Evolutionary conservation across 2,797 vertebrate genomes (phyloP).

Genomic region (Lacerta viridis): DNA sequence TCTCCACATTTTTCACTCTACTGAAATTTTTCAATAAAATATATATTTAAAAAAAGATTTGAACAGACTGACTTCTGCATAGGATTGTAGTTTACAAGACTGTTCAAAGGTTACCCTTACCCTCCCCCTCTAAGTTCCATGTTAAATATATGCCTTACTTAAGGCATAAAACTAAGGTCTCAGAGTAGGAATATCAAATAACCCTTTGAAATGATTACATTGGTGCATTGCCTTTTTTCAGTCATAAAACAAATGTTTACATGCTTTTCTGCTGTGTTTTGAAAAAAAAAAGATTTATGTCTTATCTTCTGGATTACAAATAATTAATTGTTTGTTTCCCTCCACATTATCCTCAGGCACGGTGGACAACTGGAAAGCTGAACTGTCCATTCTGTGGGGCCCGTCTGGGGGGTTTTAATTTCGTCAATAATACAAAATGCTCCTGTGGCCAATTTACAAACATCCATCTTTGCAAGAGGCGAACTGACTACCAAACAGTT

Average conservation of each 20-base stretch:
- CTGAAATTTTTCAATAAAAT: no score
- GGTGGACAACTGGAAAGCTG: slow-evolving; percentile 86
- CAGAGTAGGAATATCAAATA: not conserved
- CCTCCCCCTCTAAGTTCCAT: slow-evolving; percentile 44
- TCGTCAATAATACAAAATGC: slow-evolving; percentile 85
- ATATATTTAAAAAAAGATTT: no score
- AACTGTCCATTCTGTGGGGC: slow-evolving; percentile 88
- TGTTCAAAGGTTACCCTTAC: slow-evolving; percentile 62
- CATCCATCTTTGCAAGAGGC: slow-evolving; percentile 86
- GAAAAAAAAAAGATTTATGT: slow-evolving; percentile 47
- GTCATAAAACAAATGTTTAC: slow-evolving; percentile 64
- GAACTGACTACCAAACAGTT: slow-evolving; percentile 80
- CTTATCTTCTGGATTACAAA: slow-evolving; percentile 64
- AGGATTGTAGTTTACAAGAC: not conserved
- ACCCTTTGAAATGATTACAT: not conserved
- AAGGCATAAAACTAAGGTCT: not conserved
- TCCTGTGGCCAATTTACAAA: slow-evolving; percentile 84
- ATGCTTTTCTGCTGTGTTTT: slow-evolving; percentile 35
- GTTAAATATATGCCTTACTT: slow-evolving; percentile 28
- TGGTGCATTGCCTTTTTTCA: slow-evolving; percentile 53
- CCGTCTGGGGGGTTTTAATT: slow-evolving; percentile 88
- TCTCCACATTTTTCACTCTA: no score
- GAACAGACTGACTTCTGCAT: not conserved
- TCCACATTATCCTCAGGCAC: slow-evolving; percentile 84
- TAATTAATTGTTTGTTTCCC: slow-evolving; percentile 74